Evolutionary conservation across 2,113 vertebrate genomes (phyloP), one percentile per base, ranked within the genome.

Genomic region (Chinchilla lanigera): DNA sequence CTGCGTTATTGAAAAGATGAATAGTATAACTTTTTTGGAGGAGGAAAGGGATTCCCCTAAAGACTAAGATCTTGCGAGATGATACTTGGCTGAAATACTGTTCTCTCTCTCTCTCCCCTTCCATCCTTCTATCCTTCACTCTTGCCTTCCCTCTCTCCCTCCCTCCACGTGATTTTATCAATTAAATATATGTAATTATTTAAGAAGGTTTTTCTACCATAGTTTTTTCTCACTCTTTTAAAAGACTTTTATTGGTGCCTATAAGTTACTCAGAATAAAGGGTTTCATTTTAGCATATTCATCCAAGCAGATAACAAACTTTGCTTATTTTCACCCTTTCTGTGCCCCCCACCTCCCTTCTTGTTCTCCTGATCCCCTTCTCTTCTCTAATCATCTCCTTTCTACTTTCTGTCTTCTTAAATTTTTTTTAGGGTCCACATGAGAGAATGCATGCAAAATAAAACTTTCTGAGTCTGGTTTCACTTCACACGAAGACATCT

Each of bases 141-240:
- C 61, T 11, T 7, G 10, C 28, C 30, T 30, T 80, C 3, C 30
- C 77, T 80, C 30, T 80, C 30, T 20, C 50, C 4, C 50, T 50
- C 17, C 30, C 19, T 35, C 11, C 24, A 22, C 67, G n/a, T 38
- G 14, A 75, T 58, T 89, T 84, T 89, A 47, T 69, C 88, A 67
- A 69, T 73, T 94, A 58, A 89, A 91, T 87, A 75, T 67, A 30
- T 73, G 13, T 73, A 67, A 5, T 94, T 60, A 82, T 35, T 96
- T 54, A 52, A 81, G 86, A 88, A 28, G n/a, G 50, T 6, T 44
- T 75, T 75, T 75, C 71, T 75, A 38, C 38, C 38, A 44, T 26
- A 75, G 41, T 44, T 44, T 75, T 71, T 73, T 44, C 41, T 75
- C 67, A 38, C 38, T 41, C 10, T 19, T 13, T 69, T n/a, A 69